These are phyloP conservation scores for Ptilonorhynchus violaceus DNA, from an alignment of 2,113 vertebrate species.

Conservation along the genomic window DNA sequence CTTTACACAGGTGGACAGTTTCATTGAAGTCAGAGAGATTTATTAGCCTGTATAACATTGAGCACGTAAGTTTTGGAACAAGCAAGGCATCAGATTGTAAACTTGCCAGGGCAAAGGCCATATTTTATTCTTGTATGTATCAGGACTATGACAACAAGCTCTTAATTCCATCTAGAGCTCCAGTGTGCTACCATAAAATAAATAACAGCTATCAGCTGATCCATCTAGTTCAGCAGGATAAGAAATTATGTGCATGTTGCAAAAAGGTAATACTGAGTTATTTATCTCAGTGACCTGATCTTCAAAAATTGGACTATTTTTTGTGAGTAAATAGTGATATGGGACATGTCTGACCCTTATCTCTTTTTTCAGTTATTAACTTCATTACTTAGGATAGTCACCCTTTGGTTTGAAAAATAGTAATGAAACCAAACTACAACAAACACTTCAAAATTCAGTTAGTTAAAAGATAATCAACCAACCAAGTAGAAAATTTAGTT, in stretches of 20 bases:
- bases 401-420: background rate
- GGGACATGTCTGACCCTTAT: background rate
- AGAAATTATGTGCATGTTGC: constrained; percentile 13
- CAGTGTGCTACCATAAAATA: constrained; percentile 19
- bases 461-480: background rate
- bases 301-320: background rate
- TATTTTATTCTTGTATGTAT: constrained; percentile 48
- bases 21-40: constrained; percentile 44
- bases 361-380: background rate
- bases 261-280: background rate
- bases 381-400: background rate
- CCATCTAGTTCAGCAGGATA: background rate
- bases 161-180: constrained; percentile 36
- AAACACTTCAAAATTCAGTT: background rate
- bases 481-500: background rate
- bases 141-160: constrained; percentile 38
- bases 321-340: background rate
- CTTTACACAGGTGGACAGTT: constrained; percentile 46
- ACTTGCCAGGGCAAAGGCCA: constrained; percentile 25
- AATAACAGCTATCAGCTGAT: constrained; percentile 36
- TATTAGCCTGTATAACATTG: constrained; percentile 6
- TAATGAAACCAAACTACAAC: background rate
- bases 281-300: constrained; percentile 10
- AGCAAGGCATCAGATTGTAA: constrained; percentile 39
- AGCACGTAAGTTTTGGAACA: constrained; percentile 28